A percentile compares a stretch with the other conserved stretches of the same genome.
phyloP scores from a whole-genome alignment of 2,797 vertebrate species.

The Cirrhinus molitorella region DNA sequence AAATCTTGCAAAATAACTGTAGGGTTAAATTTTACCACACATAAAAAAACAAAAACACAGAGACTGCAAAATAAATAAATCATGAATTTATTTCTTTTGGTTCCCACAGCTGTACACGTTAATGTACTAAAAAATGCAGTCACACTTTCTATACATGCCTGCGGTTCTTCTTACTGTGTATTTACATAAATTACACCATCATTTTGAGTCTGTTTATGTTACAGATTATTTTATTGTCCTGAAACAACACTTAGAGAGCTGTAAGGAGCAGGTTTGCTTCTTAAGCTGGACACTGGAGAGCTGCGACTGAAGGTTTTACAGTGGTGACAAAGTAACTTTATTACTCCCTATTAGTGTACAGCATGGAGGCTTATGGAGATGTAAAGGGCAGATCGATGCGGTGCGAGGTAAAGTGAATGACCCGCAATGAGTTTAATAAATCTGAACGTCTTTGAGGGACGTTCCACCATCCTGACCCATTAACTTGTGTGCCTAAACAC shows the following conservation, averaged over 20 bases:
- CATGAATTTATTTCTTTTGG: neutral
- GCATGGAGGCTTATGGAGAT: conserved; percentile 73
- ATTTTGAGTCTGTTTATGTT: conserved; percentile 11
- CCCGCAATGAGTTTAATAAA: conserved; percentile 56
- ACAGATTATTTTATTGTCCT: neutral
- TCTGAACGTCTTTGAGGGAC: conserved; percentile 50
- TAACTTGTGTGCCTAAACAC: conserved; percentile 51
- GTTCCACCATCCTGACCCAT: conserved; percentile 43
- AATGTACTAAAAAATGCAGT: neutral
- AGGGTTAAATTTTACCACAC: neutral
- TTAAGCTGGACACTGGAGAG: conserved; percentile 32
- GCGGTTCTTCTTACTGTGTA: neutral
- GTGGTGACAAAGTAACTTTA: conserved; percentile 79
- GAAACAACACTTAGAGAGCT: conserved; percentile 24
- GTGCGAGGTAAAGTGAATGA: conserved; percentile 59
- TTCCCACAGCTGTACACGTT: neutral
- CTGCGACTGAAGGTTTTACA: conserved; percentile 73
- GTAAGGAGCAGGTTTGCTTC: conserved; percentile 51
- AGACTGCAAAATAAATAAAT: conserved; percentile 9
- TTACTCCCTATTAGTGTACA: conserved; percentile 70
- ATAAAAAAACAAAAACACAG: neutral
- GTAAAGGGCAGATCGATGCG: conserved; percentile 74
- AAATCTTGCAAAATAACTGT: neutral
- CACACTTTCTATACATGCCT: neutral
- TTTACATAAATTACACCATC: conserved; percentile 3